Conservation (phyloP, 2,888 invertebrate species). For the Ectropis crepuscularia region DNA sequence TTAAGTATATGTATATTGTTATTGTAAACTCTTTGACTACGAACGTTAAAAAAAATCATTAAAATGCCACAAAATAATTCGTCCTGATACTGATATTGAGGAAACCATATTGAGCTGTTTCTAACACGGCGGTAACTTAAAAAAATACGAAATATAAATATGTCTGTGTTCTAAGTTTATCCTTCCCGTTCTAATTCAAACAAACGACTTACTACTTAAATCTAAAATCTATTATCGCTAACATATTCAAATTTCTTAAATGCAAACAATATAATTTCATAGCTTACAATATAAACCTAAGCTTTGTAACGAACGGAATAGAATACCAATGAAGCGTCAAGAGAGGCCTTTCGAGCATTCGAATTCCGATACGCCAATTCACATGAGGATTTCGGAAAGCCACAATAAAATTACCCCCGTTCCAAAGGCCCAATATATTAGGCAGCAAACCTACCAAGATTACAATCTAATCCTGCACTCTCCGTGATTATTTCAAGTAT, state of each 20-base stretch:
- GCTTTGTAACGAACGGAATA: constrained; percentile 32
- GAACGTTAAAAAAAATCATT: background rate
- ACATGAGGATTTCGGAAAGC: constrained; percentile 46
- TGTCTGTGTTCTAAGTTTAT: no score
- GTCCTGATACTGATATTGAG: no score
- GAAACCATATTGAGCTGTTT: background rate
- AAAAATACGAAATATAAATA: no score
- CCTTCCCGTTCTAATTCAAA: background rate
- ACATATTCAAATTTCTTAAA: constrained; percentile 5
- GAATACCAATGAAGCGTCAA: constrained; percentile 57
- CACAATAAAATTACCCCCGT: constrained; percentile 52
- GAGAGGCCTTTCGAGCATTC: constrained; percentile 42
- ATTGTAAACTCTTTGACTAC: no score
- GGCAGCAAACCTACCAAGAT: constrained; percentile 8
- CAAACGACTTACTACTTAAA: background rate
- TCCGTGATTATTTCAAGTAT: no score
- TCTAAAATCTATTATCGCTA: background rate
- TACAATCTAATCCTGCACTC: background rate
- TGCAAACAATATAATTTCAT: constrained; percentile 12
- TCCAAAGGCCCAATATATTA: constrained; percentile 26
- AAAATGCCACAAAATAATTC: background rate
- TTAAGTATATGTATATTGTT: no score
- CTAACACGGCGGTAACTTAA: background rate
- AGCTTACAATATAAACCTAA: constrained; percentile 13
- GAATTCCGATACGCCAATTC: constrained; percentile 46